Conservation (phyloP, 2,888 invertebrate genomes). For the Zhengitettix transpicula region DNA sequence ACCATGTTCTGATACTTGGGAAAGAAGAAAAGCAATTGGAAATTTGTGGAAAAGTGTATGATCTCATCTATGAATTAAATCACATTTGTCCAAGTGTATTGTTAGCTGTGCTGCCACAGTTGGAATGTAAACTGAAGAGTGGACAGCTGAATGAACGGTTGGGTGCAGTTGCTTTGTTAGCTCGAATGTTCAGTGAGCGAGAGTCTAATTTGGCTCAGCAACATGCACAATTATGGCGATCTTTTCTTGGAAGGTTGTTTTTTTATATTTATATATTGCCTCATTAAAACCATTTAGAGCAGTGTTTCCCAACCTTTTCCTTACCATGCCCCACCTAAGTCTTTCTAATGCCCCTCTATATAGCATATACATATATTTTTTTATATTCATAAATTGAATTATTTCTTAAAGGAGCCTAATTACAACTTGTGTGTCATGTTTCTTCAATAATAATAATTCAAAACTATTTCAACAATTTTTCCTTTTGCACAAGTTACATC, state of each 20-base stretch:
- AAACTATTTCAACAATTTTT: no score
- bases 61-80: conserved; percentile 90
- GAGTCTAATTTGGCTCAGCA: conserved; percentile 76
- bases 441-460: no score
- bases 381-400: no score
- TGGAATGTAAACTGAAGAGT: conserved; percentile 90
- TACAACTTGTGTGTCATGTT: no score
- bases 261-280: no score
- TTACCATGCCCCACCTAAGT: no score
- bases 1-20: conserved; percentile 83
- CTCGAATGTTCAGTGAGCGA: conserved; percentile 93
- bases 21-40: conserved; percentile 69
- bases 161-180: conserved; percentile 73
- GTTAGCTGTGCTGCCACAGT: conserved; percentile 75
- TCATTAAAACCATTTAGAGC: no score
- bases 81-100: conserved; percentile 80
- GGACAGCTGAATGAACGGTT: conserved; percentile 77
- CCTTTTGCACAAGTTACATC: no score
- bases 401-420: no score
- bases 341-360: no score
- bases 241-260: conserved; percentile 61
- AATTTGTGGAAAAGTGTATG: conserved; percentile 76
- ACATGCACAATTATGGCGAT: conserved; percentile 76
- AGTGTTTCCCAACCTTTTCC: no score
- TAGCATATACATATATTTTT: no score